A percentile compares a stretch with the other conserved stretches of the same genome.
Evolutionary conservation across 64 coral and sea anemone genomes (phyloP).

Genomic region (Pocillopora damicornis): DNA sequence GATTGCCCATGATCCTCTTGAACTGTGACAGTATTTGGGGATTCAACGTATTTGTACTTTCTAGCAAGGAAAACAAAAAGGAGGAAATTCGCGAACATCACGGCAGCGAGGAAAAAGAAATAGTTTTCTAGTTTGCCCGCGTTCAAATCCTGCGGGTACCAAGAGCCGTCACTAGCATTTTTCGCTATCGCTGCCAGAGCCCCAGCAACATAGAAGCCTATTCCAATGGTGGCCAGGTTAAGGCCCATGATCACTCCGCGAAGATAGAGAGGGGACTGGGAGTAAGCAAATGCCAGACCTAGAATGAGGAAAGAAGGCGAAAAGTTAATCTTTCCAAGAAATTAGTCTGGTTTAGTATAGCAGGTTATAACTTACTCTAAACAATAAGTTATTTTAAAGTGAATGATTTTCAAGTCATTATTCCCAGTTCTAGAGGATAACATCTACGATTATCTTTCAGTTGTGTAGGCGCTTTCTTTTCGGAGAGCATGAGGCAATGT

Average conservation of each 20-base stretch:
- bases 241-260: slow-evolving; percentile 76
- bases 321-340: background rate
- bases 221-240: slow-evolving; percentile 63
- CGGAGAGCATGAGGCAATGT: too few species aligned
- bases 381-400: too few species aligned
- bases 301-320: background rate
- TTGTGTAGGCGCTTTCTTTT: too few species aligned
- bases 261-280: slow-evolving; percentile 70
- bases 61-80: slow-evolving; percentile 59
- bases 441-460: too few species aligned
- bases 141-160: slow-evolving; percentile 83
- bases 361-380: too few species aligned
- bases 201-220: slow-evolving; percentile 70
- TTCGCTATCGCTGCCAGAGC: slow-evolving; percentile 66
- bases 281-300: slow-evolving; percentile 85
- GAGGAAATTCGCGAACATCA: slow-evolving; percentile 75
- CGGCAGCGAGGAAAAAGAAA: slow-evolving; percentile 66
- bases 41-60: slow-evolving; percentile 61
- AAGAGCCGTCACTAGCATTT: slow-evolving; percentile 28
- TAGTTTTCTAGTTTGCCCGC: slow-evolving; percentile 70
- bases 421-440: too few species aligned
- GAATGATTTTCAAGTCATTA: too few species aligned
- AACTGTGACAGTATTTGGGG: background rate
- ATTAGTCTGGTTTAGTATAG: too few species aligned
- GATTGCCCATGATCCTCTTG: background rate